phyloP scores from a whole-genome alignment of 2,113 vertebrate species.

The Tychaedon coryphoeus region DNA sequence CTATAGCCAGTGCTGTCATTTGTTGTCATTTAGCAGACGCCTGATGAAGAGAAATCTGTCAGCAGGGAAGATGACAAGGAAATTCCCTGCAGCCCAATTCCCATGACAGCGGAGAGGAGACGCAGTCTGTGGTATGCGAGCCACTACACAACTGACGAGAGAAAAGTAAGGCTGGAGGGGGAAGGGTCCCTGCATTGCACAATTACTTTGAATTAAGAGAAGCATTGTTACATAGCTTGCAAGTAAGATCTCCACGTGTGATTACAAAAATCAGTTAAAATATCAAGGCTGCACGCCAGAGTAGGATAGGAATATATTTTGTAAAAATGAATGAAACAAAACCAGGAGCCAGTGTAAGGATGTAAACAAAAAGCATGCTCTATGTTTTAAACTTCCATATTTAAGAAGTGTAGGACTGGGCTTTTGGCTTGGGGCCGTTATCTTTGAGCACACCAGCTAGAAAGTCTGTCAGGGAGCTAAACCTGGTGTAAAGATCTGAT shows the following conservation, averaged over 20 bases:
- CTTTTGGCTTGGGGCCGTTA: background rate
- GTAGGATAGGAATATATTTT: background rate
- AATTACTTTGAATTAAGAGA: background rate
- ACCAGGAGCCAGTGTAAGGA: background rate
- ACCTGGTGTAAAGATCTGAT: background rate
- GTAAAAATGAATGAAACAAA: background rate
- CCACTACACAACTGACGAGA: constrained; percentile 88
- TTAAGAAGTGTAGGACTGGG: background rate
- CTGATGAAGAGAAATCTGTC: constrained; percentile 73
- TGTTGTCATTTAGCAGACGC: constrained; percentile 56
- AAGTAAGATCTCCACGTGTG: background rate
- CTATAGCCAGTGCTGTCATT: background rate
- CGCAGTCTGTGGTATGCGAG: constrained; percentile 88
- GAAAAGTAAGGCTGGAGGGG: constrained; percentile 80
- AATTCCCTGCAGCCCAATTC: constrained; percentile 65
- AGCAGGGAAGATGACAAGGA: constrained; percentile 79
- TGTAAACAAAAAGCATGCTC: background rate
- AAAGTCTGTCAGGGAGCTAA: background rate
- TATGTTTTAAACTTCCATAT: rapidly evolving
- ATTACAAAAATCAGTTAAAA: background rate
- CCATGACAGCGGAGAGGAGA: constrained; percentile 81
- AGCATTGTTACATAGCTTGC: background rate
- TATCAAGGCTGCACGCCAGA: background rate
- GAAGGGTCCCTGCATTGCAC: background rate
- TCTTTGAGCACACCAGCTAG: background rate